Base-by-base conservation (phyloP, 2,797 vertebrate species). In the Pipistrellus kuhlii region DNA sequence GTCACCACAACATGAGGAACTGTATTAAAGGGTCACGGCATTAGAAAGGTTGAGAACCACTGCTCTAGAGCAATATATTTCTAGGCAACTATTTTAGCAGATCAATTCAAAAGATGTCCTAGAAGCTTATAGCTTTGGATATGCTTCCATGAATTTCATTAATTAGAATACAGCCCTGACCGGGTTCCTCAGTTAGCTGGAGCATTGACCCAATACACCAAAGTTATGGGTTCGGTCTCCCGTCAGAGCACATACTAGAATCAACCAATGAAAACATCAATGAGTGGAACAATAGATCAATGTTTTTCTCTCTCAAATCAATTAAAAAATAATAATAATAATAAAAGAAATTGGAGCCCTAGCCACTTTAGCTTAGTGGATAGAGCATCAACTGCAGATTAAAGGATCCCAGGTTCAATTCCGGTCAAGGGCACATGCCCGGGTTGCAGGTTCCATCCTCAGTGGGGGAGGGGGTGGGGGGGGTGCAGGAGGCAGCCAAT, bases 71-170 rank as follows among this genome's bases (percentile, higher is more conserved):
- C 57, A 83, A 51, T 38, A 68, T 5, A 91, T 15, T 35, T 41
- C 27, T 32, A 83, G 27, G 21, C 46, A 94, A 46, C 25, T 41
- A 72, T 23, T 66, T 66, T 9, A 81, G 66, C 44, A 84, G 25
- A 53, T 69, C n/a, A 64, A 21, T 75, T 90, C 85, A 35, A 88
- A 80, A 95, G 85, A 93, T 66, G 18, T 75, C 35, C 73, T 82
- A 90, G 8, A 87, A 85, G 44, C 55, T 62, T 85, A 66, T 8
- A 59, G 12, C 11, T 80, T 10, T 48, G 14, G 1, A 78, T 77
- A 94, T 23, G 32, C 3, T 75, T 82, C 64, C 64, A 76, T 53
- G 6, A 92, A 88, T 90, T 88, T 85, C 44, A 90, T 75, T 88
- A 93, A 69, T 44, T 25, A 92, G 73, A 94, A 90, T 30, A 84